Conservation (phyloP, 2,113 vertebrate genomes). For the Gambusia affinis region DNA sequence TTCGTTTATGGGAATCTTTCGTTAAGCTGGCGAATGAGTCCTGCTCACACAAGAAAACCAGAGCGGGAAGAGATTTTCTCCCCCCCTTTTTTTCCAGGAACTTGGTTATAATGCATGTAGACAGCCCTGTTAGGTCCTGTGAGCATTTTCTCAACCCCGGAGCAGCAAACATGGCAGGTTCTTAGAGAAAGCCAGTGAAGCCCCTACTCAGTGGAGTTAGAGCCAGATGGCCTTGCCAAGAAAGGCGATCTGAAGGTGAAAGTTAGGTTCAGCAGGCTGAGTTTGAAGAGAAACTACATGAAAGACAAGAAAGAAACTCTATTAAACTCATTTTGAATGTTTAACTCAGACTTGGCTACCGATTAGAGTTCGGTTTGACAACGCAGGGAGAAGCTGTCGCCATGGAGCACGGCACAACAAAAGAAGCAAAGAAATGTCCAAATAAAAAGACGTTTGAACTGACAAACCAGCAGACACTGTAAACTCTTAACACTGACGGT, state of each 20-base stretch:
- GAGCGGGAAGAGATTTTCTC: background rate
- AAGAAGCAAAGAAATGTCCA: background rate
- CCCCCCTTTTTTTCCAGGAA: background rate
- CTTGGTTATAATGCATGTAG: slow-evolving; percentile 38
- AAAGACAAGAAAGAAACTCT: slow-evolving; percentile 7
- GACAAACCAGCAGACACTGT: slow-evolving; percentile 66
- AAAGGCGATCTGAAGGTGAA: slow-evolving; percentile 31
- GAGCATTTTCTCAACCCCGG: slow-evolving; percentile 37
- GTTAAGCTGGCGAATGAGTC: slow-evolving; percentile 40
- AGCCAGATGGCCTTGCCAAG: slow-evolving; percentile 35
- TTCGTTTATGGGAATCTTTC: slow-evolving; percentile 53
- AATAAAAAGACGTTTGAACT: slow-evolving; percentile 46
- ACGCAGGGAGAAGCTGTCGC: background rate
- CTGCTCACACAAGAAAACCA: slow-evolving; percentile 31
- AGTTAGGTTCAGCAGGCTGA: background rate
- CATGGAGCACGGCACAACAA: background rate
- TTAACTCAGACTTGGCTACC: slow-evolving; percentile 46
- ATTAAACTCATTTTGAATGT: slow-evolving; percentile 29
- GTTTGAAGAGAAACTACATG: slow-evolving; percentile 16
- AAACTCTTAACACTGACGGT: slow-evolving; percentile 75
- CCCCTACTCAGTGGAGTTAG: slow-evolving; percentile 37
- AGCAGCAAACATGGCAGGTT: slow-evolving; percentile 33
- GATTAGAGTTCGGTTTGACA: slow-evolving; percentile 21
- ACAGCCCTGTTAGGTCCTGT: slow-evolving; percentile 27
- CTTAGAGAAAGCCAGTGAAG: slow-evolving; percentile 51